Evolutionary conservation across 2,797 vertebrate species (phyloP), one percentile per base, ranked within the genome.

Genomic region (Microctenopoma lineatum): DNA sequence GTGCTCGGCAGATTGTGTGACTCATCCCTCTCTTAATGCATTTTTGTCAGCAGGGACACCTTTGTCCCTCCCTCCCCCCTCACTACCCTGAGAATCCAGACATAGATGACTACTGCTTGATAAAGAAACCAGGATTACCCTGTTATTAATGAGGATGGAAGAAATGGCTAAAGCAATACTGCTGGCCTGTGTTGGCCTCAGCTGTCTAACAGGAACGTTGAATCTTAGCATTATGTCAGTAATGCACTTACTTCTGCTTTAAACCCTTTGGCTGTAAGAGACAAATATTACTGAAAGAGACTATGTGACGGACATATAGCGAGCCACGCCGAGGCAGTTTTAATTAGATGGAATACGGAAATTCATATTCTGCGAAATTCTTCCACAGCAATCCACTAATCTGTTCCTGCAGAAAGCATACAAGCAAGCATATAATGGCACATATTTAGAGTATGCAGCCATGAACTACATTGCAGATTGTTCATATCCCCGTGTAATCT

Each of bases 21-120:
- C 83, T 92, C 90, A 92, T 89, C 73, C 46, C 71, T 3, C 39
- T 66, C 79, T 87, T 79, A 64, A 80, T 79, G 79, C 75, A 81
- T 90, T 80, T 83, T 15, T 79, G 84, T 84, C 75, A 84, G 83
- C 71, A 56, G 87, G 85, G 84, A 88, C 77, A 84, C 84, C 84
- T 81, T 71, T 72, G 80, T 78, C 39, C 58, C 69, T 41, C 29
- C 26, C 52, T 15, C 45, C 34, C 45, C 8, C 51, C 56, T 32
- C 10, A 1, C 75, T 5, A 57, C 68, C 61, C 73, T 1, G 18
- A 63, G 74, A 75, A 61, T 57, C 56, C 51, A 64, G 70, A 44
- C 62, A 60, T 16, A 77, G 81, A 75, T 71, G 60, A 56, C 63
- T 75, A 78, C 81, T 13, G 2, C 72, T 63, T 0, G 34, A 82